A percentile compares a stretch with the other conserved stretches of the same genome.
phyloP scores from a whole-genome alignment of 2,113 vertebrate genomes.

The Taxidea taxus region DNA sequence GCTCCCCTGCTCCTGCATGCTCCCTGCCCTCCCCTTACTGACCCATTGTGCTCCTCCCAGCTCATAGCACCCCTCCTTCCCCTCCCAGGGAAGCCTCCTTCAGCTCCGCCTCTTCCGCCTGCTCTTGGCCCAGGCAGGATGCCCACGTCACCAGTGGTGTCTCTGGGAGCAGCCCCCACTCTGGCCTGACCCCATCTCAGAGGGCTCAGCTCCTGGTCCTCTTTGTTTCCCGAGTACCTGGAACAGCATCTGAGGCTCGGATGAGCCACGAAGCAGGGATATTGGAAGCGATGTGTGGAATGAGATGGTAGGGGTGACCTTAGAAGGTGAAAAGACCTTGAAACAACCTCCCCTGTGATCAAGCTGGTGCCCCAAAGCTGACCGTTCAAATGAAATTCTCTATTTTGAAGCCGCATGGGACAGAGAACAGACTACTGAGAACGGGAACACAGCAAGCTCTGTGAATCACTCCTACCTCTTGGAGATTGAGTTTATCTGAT shows the following conservation, averaged over 20 bases:
- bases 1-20: no score
- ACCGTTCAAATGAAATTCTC: neutral
- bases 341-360: neutral
- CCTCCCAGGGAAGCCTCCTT: neutral
- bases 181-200: neutral
- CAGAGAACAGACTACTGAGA: neutral
- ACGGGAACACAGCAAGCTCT: neutral
- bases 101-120: neutral
- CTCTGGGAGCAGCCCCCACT: neutral
- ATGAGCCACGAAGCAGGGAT: neutral
- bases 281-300: neutral
- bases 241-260: neutral
- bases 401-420: neutral
- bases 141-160: neutral
- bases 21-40: fast-evolving
- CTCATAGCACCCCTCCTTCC: fast-evolving
- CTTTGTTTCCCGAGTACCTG: neutral
- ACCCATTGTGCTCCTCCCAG: neutral
- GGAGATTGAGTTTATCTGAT: neutral
- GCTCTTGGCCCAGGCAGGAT: neutral
- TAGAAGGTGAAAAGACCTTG: neutral
- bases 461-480: neutral
- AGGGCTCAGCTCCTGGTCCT: neutral
- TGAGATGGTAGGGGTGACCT: neutral
- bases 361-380: neutral